phyloP scores from a whole-genome alignment of 2,888 invertebrate species.

The Agrochola circellaris region DNA sequence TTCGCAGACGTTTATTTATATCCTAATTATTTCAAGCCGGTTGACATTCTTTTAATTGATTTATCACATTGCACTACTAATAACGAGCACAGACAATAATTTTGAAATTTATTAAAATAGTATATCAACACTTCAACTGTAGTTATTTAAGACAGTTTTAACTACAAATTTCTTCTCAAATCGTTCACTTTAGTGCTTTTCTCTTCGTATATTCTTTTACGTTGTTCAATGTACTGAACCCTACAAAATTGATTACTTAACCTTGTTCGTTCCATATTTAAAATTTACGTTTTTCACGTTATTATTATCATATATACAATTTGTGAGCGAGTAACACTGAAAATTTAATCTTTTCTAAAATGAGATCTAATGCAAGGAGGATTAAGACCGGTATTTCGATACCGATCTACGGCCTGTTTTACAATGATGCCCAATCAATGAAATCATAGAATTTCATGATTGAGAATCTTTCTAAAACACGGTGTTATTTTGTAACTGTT shows the following conservation, averaged over 20 bases:
- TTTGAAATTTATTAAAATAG: not conserved
- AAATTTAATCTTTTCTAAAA: slow-evolving; percentile 16
- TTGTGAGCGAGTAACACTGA: slow-evolving; percentile 6
- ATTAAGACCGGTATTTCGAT: not conserved
- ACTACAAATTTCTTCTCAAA: not conserved
- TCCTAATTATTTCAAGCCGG: not conserved
- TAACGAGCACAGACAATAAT: not conserved
- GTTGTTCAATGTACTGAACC: not conserved
- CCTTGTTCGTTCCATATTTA: slow-evolving; percentile 19
- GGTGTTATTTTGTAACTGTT: not conserved
- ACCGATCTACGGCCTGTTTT: not conserved
- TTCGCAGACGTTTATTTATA: not conserved
- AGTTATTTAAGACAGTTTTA: not conserved
- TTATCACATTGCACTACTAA: not conserved
- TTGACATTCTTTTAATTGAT: not conserved
- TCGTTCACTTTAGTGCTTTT: not conserved
- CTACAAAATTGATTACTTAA: not conserved
- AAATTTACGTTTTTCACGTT: not conserved
- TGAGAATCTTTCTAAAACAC: not conserved
- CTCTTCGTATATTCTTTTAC: not conserved
- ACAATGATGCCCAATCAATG: not conserved
- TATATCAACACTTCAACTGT: not conserved
- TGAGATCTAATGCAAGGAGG: slow-evolving; percentile 28
- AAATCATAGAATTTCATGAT: not conserved
- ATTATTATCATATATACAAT: slow-evolving; percentile 20